These are phyloP conservation scores for Plotosus lineatus DNA, from an alignment of 2,113 vertebrate genomes.

Conservation along the genomic window DNA sequence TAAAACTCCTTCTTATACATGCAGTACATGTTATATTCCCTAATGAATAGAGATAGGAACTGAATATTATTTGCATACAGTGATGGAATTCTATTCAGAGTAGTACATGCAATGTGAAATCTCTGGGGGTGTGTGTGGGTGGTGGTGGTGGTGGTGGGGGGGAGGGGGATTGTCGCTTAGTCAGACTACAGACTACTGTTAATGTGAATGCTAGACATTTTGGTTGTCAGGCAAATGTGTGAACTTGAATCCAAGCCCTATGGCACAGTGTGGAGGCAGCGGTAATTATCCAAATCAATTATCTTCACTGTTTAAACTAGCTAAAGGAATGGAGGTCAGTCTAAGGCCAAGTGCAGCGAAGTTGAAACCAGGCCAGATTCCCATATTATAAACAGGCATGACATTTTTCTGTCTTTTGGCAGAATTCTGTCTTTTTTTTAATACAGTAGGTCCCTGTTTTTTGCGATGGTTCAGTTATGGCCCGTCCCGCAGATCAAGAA, in stretches of 20 bases:
- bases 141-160: no score
- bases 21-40: not conserved
- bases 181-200: not conserved
- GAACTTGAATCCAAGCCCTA: not conserved
- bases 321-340: slow-evolving; percentile 1
- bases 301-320: not conserved
- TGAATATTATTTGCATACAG: slow-evolving; percentile 35
- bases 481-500: no score
- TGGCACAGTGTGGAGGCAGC: not conserved
- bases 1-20: not conserved
- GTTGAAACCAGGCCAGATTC: slow-evolving; percentile 4
- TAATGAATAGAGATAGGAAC: not conserved
- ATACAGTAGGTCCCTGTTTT: no score
- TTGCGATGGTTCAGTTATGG: no score
- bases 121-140: no score
- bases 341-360: not conserved
- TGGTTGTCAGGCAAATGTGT: slow-evolving; percentile 10
- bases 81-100: slow-evolving; percentile 14
- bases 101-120: slow-evolving; percentile 16
- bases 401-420: no score
- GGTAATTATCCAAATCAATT: not conserved
- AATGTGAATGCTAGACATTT: slow-evolving; percentile 13
- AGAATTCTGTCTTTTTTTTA: no score
- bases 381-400: no score
- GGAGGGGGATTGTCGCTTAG: no score